Evolutionary conservation across 1,140 invertebrate species (phyloP).

Genomic region (Bombus breviceps): DNA sequence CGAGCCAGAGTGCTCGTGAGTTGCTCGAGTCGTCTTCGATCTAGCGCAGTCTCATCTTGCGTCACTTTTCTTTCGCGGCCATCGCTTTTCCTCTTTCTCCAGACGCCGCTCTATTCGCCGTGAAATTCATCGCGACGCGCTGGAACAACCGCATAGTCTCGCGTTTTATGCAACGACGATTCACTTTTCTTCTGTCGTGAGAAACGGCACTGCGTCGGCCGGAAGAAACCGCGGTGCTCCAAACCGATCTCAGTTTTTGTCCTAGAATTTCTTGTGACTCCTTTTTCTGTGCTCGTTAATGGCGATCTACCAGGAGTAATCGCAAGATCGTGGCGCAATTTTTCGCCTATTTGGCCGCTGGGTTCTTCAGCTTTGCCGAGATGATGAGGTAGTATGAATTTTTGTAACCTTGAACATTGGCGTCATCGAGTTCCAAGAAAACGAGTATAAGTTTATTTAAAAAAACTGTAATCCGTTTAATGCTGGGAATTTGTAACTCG

Average conservation of each 20-base stretch:
- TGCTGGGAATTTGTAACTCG: neutral
- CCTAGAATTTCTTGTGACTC: neutral
- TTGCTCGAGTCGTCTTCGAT: neutral
- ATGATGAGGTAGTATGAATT: neutral
- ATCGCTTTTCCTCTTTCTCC: conserved; percentile 2
- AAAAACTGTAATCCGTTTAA: neutral
- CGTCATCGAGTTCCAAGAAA: neutral
- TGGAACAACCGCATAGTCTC: conserved; percentile 46
- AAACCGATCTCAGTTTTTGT: conserved; percentile 11
- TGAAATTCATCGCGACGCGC: conserved; percentile 65
- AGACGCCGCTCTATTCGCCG: conserved; percentile 59
- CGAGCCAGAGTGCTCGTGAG: neutral
- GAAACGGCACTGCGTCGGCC: neutral
- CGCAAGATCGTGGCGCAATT: neutral
- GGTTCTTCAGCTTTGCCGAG: neutral
- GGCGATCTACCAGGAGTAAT: neutral
- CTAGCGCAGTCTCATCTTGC: neutral
- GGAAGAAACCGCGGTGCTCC: neutral
- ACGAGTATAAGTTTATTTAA: neutral
- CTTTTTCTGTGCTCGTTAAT: neutral
- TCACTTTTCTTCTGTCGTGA: conserved; percentile 50
- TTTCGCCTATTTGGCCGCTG: neutral
- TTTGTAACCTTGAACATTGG: neutral
- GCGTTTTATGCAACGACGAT: conserved; percentile 64
- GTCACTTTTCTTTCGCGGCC: neutral